These are phyloP conservation scores for Koerneria pararmatus DNA, from an alignment of 2,888 invertebrate species.

Conservation along the genomic window DNA sequence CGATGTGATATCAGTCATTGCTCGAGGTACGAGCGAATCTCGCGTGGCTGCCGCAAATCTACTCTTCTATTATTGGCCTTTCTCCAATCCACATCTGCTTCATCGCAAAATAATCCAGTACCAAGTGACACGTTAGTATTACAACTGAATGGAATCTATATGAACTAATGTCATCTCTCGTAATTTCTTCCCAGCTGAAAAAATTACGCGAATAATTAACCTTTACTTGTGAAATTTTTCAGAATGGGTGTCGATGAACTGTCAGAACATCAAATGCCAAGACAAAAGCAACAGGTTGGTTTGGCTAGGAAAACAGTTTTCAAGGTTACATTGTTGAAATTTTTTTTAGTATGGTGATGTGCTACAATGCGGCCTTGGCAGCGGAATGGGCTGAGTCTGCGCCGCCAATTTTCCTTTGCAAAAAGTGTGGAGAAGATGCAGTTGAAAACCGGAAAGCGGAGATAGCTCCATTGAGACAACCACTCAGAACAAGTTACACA, in stretches of 20 bases:
- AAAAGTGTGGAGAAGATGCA: slow-evolving; percentile 69
- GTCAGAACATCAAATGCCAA: neutral
- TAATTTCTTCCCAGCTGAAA: neutral
- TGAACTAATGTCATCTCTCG: neutral
- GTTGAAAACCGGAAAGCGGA: slow-evolving; percentile 58
- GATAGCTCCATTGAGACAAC: slow-evolving; percentile 48
- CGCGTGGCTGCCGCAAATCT: slow-evolving; percentile 91
- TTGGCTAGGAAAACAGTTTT: too few species aligned
- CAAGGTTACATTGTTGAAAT: neutral
- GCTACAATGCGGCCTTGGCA: slow-evolving; percentile 85
- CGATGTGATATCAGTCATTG: slow-evolving; percentile 30
- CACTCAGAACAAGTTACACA: too few species aligned
- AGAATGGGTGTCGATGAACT: neutral
- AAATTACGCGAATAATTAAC: neutral
- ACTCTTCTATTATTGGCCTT: slow-evolving; percentile 97
- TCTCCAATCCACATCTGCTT: slow-evolving; percentile 86
- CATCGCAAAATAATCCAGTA: slow-evolving; percentile 82
- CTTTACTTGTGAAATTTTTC: neutral
- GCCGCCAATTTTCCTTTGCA: slow-evolving; percentile 69
- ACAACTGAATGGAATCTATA: neutral
- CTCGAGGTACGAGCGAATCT: slow-evolving; percentile 82
- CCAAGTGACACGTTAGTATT: slow-evolving; percentile 72
- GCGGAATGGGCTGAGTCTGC: slow-evolving; percentile 69
- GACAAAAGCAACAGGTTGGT: neutral
- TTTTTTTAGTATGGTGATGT: slow-evolving; percentile 69